Evolutionary conservation across 2,888 invertebrate genomes (phyloP).

Genomic region (Flabesymbios commensalis): DNA sequence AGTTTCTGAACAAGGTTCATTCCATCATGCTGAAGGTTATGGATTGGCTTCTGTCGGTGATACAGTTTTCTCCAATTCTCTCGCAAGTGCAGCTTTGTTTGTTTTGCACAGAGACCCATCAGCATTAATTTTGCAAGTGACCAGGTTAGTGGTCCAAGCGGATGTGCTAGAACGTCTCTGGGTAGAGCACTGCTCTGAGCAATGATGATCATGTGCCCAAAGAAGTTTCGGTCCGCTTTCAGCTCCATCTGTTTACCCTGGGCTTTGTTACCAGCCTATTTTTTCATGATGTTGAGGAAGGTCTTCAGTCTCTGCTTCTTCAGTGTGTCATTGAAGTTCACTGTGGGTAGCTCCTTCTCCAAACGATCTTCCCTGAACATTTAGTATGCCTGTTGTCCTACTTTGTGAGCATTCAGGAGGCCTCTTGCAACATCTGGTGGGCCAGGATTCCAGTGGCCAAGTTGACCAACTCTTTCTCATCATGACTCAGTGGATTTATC

Average conservation of each 20-base stretch:
- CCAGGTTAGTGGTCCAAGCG: slow-evolving; percentile 27
- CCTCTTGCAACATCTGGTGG: neutral
- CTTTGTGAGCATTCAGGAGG: neutral
- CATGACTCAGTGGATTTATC: neutral
- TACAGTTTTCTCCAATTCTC: slow-evolving; percentile 17
- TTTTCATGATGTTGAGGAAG: neutral
- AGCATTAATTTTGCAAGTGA: slow-evolving; percentile 16
- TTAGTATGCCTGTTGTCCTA: neutral
- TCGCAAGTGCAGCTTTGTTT: slow-evolving; percentile 23
- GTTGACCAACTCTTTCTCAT: neutral
- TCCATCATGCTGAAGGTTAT: slow-evolving; percentile 21
- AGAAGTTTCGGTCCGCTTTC: neutral
- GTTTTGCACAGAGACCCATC: slow-evolving; percentile 27
- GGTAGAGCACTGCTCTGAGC: neutral
- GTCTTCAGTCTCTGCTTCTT: slow-evolving; percentile 1
- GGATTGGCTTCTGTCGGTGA: slow-evolving; percentile 15
- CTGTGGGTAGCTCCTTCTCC: slow-evolving; percentile 6
- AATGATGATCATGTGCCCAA: slow-evolving; percentile 2
- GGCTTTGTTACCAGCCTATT: neutral
- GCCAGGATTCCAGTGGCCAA: neutral
- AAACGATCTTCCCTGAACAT: neutral
- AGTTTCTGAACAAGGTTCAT: slow-evolving; percentile 26
- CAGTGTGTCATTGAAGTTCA: neutral
- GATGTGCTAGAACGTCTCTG: slow-evolving; percentile 21
- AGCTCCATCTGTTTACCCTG: neutral